A percentile compares a stretch with the other conserved stretches of the same genome.
Conservation (phyloP, 2,888 invertebrate genomes). For the Dromius quadrimaculatus region DNA sequence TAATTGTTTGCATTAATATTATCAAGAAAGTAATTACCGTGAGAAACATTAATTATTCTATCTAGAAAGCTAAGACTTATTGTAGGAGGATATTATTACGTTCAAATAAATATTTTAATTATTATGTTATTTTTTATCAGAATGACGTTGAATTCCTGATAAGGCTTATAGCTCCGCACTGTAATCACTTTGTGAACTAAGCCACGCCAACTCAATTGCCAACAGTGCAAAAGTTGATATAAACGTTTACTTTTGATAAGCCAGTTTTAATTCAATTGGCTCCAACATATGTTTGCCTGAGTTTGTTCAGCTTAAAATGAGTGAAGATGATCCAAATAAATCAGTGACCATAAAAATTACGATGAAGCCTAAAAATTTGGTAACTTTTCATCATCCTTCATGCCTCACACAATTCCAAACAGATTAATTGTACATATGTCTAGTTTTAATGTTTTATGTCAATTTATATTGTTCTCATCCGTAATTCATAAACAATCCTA, state of each 20-base stretch:
- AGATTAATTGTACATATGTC: no score
- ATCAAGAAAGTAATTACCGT: not conserved
- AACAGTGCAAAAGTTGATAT: constrained; percentile 27
- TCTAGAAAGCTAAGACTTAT: no score
- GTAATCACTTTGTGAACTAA: not conserved
- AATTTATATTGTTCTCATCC: no score
- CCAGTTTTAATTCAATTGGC: constrained; percentile 30
- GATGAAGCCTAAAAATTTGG: constrained; percentile 40
- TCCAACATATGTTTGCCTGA: constrained; percentile 38
- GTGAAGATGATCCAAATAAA: constrained; percentile 39
- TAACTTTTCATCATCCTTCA: no score
- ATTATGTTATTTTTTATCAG: not conserved
- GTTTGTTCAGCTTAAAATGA: constrained; percentile 25
- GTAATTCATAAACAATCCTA: no score
- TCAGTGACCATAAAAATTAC: constrained; percentile 54
- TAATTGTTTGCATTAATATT: constrained; percentile 17
- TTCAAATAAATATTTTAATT: no score
- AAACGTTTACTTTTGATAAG: constrained; percentile 52
- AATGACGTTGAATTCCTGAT: constrained; percentile 22
- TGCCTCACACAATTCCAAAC: no score
- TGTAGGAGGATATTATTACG: no score
- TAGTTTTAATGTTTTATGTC: no score
- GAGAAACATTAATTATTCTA: constrained; percentile 7
- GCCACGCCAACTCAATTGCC: constrained; percentile 48
- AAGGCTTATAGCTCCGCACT: not conserved